Evolutionary conservation across 2,888 invertebrate species (phyloP).

Genomic region (Leptopilina drosophilae): DNA sequence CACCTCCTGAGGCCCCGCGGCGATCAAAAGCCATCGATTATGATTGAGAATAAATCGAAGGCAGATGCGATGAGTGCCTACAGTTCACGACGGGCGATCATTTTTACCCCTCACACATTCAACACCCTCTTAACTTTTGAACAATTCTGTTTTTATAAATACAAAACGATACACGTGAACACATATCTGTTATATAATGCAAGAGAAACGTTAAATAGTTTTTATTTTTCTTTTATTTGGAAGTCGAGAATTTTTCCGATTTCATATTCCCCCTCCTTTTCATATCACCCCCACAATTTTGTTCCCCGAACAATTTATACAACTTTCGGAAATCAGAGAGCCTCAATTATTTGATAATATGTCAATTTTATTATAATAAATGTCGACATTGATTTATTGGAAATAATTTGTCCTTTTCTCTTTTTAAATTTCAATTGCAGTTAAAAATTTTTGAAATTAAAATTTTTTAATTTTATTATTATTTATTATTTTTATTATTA

Average conservation of each 20-base stretch:
- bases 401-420: neutral
- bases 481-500: too few species aligned
- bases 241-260: neutral
- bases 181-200: conserved; percentile 37
- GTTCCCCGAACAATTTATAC: neutral
- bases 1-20: conserved; percentile 52
- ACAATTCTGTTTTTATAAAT: conserved; percentile 68
- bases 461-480: too few species aligned
- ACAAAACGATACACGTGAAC: conserved; percentile 62
- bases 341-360: conserved; percentile 47
- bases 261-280: neutral
- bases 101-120: conserved; percentile 40
- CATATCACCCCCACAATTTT: conserved; percentile 25
- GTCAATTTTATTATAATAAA: conserved; percentile 16
- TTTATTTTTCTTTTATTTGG: conserved; percentile 17
- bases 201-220: conserved; percentile 33
- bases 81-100: conserved; percentile 58
- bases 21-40: conserved; percentile 71
- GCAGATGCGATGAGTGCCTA: conserved; percentile 73
- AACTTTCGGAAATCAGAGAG: neutral
- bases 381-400: neutral
- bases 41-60: conserved; percentile 74
- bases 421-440: neutral
- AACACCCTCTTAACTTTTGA: conserved; percentile 44
- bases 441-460: neutral